Conservation (phyloP, 1,140 invertebrate species). For the Panagrolaimus sp. region DNA sequence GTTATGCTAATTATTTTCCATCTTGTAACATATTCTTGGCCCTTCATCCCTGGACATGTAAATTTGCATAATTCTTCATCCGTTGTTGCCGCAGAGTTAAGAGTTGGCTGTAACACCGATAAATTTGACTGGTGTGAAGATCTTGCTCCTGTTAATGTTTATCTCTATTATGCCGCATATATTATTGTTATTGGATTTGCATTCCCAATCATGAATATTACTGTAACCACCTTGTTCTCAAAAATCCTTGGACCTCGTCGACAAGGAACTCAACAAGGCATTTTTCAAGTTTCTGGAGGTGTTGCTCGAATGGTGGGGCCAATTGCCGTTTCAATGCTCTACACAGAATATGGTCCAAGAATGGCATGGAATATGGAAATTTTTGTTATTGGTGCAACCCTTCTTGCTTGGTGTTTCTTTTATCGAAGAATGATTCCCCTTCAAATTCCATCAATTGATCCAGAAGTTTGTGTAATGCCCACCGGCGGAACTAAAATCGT, state of each 20-base stretch:
- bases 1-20: conserved; percentile 34
- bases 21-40: conserved; percentile 39
- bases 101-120: conserved; percentile 14
- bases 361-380: conserved; percentile 28
- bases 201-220: conserved; percentile 40
- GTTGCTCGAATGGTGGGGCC: conserved; percentile 43
- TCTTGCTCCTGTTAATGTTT: conserved; percentile 17
- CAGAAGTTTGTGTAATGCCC: too few species aligned
- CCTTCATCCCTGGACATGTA: conserved; percentile 32
- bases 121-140: conserved; percentile 26
- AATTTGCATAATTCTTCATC: background rate
- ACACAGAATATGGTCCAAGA: conserved; percentile 20
- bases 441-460: background rate
- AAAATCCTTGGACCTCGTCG: conserved; percentile 43
- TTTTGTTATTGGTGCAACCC: conserved; percentile 2
- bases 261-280: conserved; percentile 41
- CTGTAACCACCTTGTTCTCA: conserved; percentile 45
- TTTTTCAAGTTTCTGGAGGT: conserved; percentile 40
- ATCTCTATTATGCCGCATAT: conserved; percentile 25
- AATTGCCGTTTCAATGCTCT: conserved; percentile 27
- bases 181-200: conserved; percentile 37
- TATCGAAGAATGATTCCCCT: conserved; percentile 25
- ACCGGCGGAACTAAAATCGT: too few species aligned
- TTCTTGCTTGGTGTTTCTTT: conserved; percentile 18
- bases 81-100: background rate